phyloP scores from a whole-genome alignment of 64 coral and sea anemone genomes.

The Porites australiensis region DNA sequence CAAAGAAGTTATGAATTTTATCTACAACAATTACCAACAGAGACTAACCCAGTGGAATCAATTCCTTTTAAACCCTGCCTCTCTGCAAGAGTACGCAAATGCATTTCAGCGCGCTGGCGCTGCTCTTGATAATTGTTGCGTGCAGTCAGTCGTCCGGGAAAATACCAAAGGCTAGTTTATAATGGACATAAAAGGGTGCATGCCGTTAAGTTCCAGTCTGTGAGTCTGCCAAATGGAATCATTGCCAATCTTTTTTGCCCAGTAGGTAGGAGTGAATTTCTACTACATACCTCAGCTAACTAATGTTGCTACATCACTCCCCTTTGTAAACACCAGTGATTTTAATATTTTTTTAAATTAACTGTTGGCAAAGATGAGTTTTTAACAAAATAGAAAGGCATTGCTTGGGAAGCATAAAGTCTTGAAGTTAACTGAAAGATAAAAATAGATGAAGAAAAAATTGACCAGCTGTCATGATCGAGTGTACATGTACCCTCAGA shows the following conservation, averaged over 20 bases:
- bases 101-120: constrained; percentile 29
- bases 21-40: constrained; percentile 19
- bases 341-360: background rate
- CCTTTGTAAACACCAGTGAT: constrained; percentile 13
- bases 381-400: constrained; percentile 39
- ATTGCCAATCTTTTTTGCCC: background rate
- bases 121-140: constrained; percentile 53
- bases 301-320: background rate
- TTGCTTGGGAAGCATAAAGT: constrained; percentile 35
- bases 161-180: too few relatives aligned
- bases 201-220: too few relatives aligned
- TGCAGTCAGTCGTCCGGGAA: too few relatives aligned
- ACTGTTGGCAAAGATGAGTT: constrained; percentile 45
- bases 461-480: constrained; percentile 26
- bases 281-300: background rate
- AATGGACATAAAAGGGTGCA: too few relatives aligned
- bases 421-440: constrained; percentile 47
- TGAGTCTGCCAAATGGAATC: background rate
- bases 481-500: constrained; percentile 26
- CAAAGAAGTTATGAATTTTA: background rate
- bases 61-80: constrained; percentile 46
- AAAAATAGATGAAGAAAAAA: constrained; percentile 15
- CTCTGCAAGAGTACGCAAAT: constrained; percentile 49
- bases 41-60: constrained; percentile 46
- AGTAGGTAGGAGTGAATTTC: background rate